Percentiles rank a stretch among this genome's conserved stretches.
Evolutionary conservation across 2,797 vertebrate genomes (phyloP).

Genomic region (Tangara arthus): DNA sequence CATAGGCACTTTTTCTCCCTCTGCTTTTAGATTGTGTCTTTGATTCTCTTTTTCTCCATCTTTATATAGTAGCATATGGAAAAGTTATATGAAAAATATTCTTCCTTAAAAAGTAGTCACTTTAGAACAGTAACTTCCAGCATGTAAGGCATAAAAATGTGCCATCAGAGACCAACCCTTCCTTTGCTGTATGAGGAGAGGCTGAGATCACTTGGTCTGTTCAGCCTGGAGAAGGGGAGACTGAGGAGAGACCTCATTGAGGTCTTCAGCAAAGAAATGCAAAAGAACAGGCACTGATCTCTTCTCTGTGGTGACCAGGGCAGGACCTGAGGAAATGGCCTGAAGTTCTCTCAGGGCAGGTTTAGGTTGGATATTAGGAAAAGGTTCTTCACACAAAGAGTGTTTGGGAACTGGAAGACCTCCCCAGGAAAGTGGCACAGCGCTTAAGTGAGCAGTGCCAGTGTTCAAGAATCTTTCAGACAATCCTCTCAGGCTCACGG

Average conservation of each 20-base stretch:
- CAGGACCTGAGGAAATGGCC: not conserved
- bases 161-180: not conserved
- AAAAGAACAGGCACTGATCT: not conserved
- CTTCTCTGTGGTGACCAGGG: not conserved
- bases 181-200: not conserved
- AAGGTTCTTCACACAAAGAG: not conserved
- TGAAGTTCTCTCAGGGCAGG: no score
- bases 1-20: not conserved
- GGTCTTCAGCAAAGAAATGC: not conserved
- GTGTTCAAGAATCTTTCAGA: not conserved
- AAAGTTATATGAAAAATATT: not conserved
- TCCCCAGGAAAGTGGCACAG: not conserved
- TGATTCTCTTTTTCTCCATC: not conserved
- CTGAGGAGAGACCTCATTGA: not conserved
- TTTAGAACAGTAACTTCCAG: not conserved
- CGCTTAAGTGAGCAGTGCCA: rapidly evolving
- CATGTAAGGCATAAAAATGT: not conserved
- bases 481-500: not conserved
- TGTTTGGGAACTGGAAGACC: not conserved
- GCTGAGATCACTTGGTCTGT: not conserved
- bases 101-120: not conserved
- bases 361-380: not conserved
- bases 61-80: not conserved
- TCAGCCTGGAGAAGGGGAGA: not conserved
- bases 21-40: not conserved